A percentile compares a stretch with the other conserved stretches of the same genome.
phyloP scores from a whole-genome alignment of 2,113 vertebrate genomes.

The Ammodytes dubius region DNA sequence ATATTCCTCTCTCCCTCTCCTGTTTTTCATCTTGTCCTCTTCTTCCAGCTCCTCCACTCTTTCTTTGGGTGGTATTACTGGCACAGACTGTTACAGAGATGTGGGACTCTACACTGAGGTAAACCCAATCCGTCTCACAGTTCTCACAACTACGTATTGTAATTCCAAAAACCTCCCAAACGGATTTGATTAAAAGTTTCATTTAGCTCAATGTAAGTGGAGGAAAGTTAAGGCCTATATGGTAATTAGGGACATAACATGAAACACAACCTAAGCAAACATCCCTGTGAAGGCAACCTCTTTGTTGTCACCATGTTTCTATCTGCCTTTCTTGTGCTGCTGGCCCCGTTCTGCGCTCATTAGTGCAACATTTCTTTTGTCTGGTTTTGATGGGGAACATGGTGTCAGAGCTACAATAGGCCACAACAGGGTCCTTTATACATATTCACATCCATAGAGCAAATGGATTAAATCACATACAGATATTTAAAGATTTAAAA shows the following conservation, averaged over 20 bases:
- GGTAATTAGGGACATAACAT: not conserved
- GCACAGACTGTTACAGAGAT: conserved; percentile 89
- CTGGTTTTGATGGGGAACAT: not conserved
- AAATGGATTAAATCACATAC: not conserved
- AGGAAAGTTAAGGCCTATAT: not conserved
- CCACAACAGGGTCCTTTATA: not conserved
- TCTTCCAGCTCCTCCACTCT: conserved; percentile 84
- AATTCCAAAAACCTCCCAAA: not conserved
- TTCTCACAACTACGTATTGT: not conserved
- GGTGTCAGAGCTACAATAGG: not conserved
- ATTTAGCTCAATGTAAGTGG: not conserved
- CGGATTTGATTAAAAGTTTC: not conserved
- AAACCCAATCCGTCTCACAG: conserved; percentile 27
- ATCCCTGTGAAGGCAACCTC: not conserved
- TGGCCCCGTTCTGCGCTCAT: not conserved
- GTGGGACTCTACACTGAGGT: conserved; percentile 81
- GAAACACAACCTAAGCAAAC: not conserved
- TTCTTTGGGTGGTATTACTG: conserved; percentile 86
- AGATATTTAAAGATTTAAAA: not conserved
- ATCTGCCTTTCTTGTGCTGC: not conserved
- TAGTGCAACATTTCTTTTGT: not conserved
- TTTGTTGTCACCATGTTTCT: not conserved
- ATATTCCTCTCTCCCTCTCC: conserved; percentile 12
- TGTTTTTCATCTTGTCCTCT: conserved; percentile 31
- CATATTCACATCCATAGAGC: not conserved